These are phyloP conservation scores for Pecten maximus DNA, from an alignment of 2,888 invertebrate genomes.

Conservation along the genomic window DNA sequence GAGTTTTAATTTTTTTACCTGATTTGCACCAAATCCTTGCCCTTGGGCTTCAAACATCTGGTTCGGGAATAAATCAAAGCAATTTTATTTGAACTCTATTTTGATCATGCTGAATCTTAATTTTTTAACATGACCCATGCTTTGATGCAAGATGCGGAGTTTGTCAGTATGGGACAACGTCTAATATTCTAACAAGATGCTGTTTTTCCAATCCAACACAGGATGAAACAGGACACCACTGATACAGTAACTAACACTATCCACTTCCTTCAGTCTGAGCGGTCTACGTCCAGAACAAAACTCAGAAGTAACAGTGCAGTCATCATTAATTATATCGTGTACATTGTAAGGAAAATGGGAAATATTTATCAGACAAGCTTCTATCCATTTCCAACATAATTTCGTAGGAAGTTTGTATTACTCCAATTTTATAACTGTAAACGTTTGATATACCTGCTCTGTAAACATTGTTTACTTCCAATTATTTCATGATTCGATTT, in stretches of 20 bases:
- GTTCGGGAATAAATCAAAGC: slow-evolving; percentile 24
- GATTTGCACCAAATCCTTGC: slow-evolving; percentile 20
- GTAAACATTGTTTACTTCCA: no score
- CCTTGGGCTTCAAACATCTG: slow-evolving; percentile 32
- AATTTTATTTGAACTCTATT: neutral
- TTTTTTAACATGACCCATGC: neutral
- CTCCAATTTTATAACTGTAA: no score
- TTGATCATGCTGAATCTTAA: neutral
- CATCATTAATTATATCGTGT: no score
- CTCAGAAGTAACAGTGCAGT: neutral
- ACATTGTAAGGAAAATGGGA: neutral
- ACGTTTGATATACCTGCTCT: no score
- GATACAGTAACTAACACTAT: neutral
- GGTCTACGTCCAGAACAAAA: neutral
- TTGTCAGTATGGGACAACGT: neutral
- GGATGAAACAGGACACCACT: neutral
- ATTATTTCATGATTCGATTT: no score
- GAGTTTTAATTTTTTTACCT: neutral
- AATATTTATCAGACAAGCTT: neutral
- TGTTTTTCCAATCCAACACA: neutral
- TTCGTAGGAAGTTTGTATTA: no score
- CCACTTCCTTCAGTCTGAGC: neutral
- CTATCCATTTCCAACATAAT: no score
- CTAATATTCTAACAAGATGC: neutral
- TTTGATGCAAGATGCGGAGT: neutral